Percentiles rank a stretch among this genome's conserved stretches.
Evolutionary conservation across 2,888 invertebrate genomes (phyloP).

Genomic region (Chalcosyrphus nemorum): DNA sequence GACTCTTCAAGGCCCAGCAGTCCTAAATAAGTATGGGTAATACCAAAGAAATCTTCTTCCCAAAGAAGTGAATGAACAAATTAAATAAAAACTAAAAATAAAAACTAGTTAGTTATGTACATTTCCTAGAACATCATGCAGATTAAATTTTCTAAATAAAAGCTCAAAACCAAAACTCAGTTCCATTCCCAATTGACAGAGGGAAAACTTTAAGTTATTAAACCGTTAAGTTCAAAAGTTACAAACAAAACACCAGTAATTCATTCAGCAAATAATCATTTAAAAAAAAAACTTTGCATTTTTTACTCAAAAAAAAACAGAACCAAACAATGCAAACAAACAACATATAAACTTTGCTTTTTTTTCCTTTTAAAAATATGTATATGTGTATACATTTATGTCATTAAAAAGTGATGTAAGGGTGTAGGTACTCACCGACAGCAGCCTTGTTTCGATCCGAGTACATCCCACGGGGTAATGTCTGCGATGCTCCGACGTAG

Average conservation of each 20-base stretch:
- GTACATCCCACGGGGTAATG: conserved; percentile 83
- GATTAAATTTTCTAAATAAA: neutral
- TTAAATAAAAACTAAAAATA: no score
- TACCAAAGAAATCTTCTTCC: no score
- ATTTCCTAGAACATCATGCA: no score
- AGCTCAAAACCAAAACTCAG: neutral
- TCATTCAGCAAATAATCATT: neutral
- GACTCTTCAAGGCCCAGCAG: no score
- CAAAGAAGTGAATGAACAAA: no score
- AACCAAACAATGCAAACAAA: neutral
- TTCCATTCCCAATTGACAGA: conserved; percentile 11
- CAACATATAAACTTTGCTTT: neutral
- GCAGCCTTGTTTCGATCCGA: conserved; percentile 81
- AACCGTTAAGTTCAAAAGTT: neutral
- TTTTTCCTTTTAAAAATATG: neutral
- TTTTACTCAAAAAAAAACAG: conserved; percentile 2
- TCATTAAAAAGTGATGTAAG: neutral
- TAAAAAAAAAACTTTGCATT: neutral
- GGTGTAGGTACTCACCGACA: conserved; percentile 78
- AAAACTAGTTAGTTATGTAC: no score
- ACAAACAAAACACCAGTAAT: neutral
- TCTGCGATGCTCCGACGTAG: conserved; percentile 81
- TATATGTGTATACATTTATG: neutral
- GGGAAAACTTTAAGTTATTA: conserved; percentile 4
- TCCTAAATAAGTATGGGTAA: no score